Evolutionary conservation across 2,888 invertebrate genomes (phyloP).

Genomic region (Tachystola acroxantha): DNA sequence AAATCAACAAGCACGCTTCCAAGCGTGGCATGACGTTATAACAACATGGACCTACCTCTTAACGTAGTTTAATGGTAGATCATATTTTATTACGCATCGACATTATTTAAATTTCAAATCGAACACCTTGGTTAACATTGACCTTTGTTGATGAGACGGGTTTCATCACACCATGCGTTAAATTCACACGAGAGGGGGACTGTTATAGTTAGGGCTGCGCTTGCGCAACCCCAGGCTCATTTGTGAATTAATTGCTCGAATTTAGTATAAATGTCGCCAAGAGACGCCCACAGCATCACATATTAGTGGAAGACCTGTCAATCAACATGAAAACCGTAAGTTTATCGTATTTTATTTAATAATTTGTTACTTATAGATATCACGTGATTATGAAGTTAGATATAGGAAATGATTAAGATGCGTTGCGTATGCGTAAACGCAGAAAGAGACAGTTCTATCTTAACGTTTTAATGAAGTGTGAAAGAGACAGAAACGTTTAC

Average conservation of each 20-base stretch:
- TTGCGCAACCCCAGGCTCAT: constrained; percentile 6
- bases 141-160: constrained; percentile 1
- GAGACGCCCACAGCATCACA: constrained; percentile 1
- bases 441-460: too few relatives aligned
- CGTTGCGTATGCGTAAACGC: too few relatives aligned
- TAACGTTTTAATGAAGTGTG: too few relatives aligned
- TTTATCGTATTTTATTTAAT: neutral
- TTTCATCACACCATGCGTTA: constrained; percentile 1
- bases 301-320: neutral
- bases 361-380: neutral
- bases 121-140: constrained; percentile 1
- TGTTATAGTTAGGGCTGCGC: constrained; percentile 2
- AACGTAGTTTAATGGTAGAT: too few relatives aligned
- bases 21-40: too few relatives aligned
- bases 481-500: too few relatives aligned
- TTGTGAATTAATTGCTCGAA: constrained; percentile 6
- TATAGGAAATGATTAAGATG: too few relatives aligned
- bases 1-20: too few relatives aligned
- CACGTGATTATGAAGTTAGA: too few relatives aligned
- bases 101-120: neutral
- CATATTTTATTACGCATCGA: too few relatives aligned
- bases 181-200: neutral
- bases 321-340: constrained; percentile 18
- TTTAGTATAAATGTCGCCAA: constrained; percentile 9
- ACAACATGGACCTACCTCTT: too few relatives aligned